A percentile compares a stretch with the other conserved stretches of the same genome.
Evolutionary conservation across 2,797 vertebrate species (phyloP).

Genomic region (Mormyrops attenuatus): DNA sequence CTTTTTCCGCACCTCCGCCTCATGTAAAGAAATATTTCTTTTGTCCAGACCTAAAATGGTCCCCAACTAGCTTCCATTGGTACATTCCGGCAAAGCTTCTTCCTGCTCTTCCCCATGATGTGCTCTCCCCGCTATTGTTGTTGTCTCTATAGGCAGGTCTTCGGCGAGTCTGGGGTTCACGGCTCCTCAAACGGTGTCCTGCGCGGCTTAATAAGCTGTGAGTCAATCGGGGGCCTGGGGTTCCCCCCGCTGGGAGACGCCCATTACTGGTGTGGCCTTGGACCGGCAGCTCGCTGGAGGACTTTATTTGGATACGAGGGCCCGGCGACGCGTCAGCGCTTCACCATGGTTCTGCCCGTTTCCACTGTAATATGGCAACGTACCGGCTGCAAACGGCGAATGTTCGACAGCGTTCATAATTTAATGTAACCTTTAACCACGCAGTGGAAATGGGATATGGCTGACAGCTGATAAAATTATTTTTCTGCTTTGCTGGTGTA

Average conservation of each 20-base stretch:
- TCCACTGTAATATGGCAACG: not conserved
- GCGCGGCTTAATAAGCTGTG: not conserved
- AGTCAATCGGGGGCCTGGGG: not conserved
- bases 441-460: not conserved
- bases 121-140: not conserved
- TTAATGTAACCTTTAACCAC: slow-evolving; percentile 1
- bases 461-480: not conserved
- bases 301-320: not conserved
- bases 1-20: not conserved
- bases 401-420: slow-evolving; percentile 4
- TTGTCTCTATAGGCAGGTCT: not conserved
- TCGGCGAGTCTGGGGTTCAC: not conserved
- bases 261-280: not conserved
- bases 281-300: not conserved
- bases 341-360: not conserved
- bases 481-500: not conserved
- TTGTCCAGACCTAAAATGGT: not conserved
- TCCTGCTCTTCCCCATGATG: not conserved
- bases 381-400: not conserved
- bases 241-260: not conserved
- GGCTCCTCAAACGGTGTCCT: not conserved
- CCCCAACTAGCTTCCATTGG: not conserved
- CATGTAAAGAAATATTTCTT: not conserved
- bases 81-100: slow-evolving; percentile 3
- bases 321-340: not conserved